Evolutionary conservation across 2,113 vertebrate species (phyloP), one percentile per base, ranked within the genome.

Genomic region (Dascyllus trimaculatus): DNA sequence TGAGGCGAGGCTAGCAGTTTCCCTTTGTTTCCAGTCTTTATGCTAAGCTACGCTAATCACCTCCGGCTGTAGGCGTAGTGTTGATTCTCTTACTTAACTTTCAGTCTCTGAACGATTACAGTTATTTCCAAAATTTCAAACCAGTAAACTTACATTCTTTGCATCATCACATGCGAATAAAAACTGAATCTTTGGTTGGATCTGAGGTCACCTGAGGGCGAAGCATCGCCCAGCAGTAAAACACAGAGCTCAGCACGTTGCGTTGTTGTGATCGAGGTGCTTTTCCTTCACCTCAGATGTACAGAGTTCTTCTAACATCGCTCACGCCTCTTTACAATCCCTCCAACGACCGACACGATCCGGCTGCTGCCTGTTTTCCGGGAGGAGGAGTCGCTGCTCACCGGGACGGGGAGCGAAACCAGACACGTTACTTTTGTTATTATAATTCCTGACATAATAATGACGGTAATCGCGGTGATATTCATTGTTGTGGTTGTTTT

Each of bases 391-490:
- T 29, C 35, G 80, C 67, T 81, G 26, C 38, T 38, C 67, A 59
- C 38, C 61, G 40, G 59, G 54, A 70, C 75, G 57, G 61, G 57
- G 29, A 66, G 8, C 56, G 21, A 51, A 76, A 75, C 15, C 10
- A 56, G 29, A 64, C 11, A 62, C 24, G 43, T 80, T 54, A 62
- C 75, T 65, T 74, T 81, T 66, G 38, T 67, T 71, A 22, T 86
- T 84, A 63, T 64, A 57, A 73, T 53, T 67, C 4, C 2, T 17
- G 49, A 72, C 43, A 75, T 82, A 62, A 68, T 78, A 71, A 82
- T 38, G 62, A 53, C 5, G 57, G 52, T 78, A 25, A 80, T 65
- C 21, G 21, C n/a, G 13, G 21, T 32, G 45, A 17, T 69, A 38
- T 51, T 54, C 63, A 21, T 25, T 67, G 60, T 67, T 63, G 48